Base-by-base conservation (phyloP, 35 echinoderm and acorn worm species). In the Heliocidaris erythrogramma region DNA sequence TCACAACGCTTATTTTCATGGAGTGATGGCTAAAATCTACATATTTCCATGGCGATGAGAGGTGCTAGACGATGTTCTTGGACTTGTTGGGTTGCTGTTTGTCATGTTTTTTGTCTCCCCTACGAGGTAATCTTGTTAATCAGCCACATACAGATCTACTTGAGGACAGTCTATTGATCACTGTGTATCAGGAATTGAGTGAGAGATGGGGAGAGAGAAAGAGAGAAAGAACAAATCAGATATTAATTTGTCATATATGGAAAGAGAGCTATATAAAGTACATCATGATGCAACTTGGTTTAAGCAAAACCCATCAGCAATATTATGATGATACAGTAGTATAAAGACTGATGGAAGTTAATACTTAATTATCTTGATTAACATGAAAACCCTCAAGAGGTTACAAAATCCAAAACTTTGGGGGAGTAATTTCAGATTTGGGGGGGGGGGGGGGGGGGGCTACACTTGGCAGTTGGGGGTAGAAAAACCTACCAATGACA, bases 31-130 rank as follows among this genome's bases (percentile, higher is more conserved):
- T 92, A 49, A n/a, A 59, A 52, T 56, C 13, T 30, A 59, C 49
- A 30, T 10, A 49, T 92, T 92, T 92, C 91, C 91, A 92, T 92
- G 50, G 17, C 47, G 50, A 92, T 89, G 87, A 89, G 86, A 88
- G 31, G 31, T 89, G 31, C 87, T 32, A 89, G 47, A 47, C 31
- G 87, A 89, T n/a, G 85, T 16, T 32, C 4, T 48, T 47, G 32
- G 47, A 89, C 14, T 48, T 89, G 87, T 30, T 32, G 87, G 87
- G 87, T 14, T 18, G n/a, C 31, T 48, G 31, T 32, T 48, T 89
- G 87, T 16, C 31, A 32, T 89, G 5, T 89, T 47, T n/a, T 48
- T 7, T 89, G 30, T 89, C 65, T 78, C 65, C 65, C 87, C 87
- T 89, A 89, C 31, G 30, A 89, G 87, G 87, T 89, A 89, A 47